Evolutionary conservation across 2,888 invertebrate species (phyloP).

Genomic region (Ryuthela nishihirai): DNA sequence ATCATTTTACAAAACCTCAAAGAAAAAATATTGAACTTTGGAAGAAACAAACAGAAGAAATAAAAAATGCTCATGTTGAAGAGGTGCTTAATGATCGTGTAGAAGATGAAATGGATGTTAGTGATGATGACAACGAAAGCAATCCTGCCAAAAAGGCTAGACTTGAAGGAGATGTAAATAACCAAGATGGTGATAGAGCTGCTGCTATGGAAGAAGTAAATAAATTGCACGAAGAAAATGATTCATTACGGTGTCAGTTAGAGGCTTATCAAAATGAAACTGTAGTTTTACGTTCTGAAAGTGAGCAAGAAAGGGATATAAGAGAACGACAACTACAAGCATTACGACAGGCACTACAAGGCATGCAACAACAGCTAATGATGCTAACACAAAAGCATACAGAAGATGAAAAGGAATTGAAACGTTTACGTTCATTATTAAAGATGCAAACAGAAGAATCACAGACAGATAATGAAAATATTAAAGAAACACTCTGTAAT

Average conservation of each 20-base stretch:
- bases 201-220: background rate
- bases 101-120: slow-evolving; percentile 84
- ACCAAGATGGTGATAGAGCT: background rate
- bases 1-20: slow-evolving; percentile 99
- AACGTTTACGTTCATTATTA: background rate
- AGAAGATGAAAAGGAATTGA: slow-evolving; percentile 15
- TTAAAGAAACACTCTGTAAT: background rate
- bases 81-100: slow-evolving; percentile 62
- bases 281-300: slow-evolving; percentile 76
- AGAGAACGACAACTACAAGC: slow-evolving; percentile 80
- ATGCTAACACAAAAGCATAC: slow-evolving; percentile 6
- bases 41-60: slow-evolving; percentile 90
- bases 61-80: slow-evolving; percentile 64
- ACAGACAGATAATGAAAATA: background rate
- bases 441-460: background rate
- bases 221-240: slow-evolving; percentile 63
- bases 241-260: slow-evolving; percentile 80
- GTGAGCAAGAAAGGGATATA: slow-evolving; percentile 70
- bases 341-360: slow-evolving; percentile 60
- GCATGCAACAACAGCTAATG: slow-evolving; percentile 50
- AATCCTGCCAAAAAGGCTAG: slow-evolving; percentile 24
- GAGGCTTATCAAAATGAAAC: slow-evolving; percentile 94
- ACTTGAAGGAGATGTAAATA: slow-evolving; percentile 11
- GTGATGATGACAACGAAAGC: slow-evolving; percentile 62
- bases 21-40: slow-evolving; percentile 97